Evolutionary conservation across 2,113 vertebrate genomes (phyloP), one percentile per base, ranked within the genome.

Genomic region (Noturus placidus): DNA sequence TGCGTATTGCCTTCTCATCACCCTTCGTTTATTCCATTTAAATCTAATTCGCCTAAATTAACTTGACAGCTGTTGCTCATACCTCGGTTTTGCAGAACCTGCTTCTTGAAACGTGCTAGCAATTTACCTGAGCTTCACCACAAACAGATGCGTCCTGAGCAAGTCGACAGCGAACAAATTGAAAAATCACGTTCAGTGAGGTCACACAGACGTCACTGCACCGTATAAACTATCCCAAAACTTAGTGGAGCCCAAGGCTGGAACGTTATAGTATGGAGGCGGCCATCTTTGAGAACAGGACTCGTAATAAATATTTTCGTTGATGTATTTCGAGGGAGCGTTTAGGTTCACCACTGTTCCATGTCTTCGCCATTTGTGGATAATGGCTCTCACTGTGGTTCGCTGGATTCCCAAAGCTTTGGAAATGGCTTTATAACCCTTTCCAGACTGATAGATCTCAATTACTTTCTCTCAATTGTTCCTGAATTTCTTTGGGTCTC

Each of bases 91-190:
- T 50, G 27, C 52, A 15, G 3, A 78, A 78, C 13, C 30, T 35
- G 52, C 35, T 52, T 57, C 78, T 35, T 57, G 30, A 14, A 57
- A 81, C 35, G 20, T 57, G 78, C 10, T 57, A 22, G 19, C 30
- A 59, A 35, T 81, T 57, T 22, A 81, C 78, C 52, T 22, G 78
- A 57, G 78, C 15, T 80, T 35, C 52, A 56, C n/a, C 52, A 80
- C 78, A 11, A 57, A 30, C 1, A 2, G 20, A 80, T 20, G n/a
- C 52, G n/a, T 80, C 52, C 57, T 0, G 52, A 80, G 52, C n/a
- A 33, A 52, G 57, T 57, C 22, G 52, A 56, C 15, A 4, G 2
- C 4, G 3, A 79, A 33, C 3, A 20, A 56, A 79, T 2, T 4
- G 2, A 9, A 50, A 9, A 80, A 80, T 80, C 78, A 33, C 30